Percentiles rank a stretch among this genome's conserved stretches.
These are phyloP conservation scores for Syrrhaptes paradoxus DNA, from an alignment of 2,113 vertebrate genomes.

Conservation along the genomic window DNA sequence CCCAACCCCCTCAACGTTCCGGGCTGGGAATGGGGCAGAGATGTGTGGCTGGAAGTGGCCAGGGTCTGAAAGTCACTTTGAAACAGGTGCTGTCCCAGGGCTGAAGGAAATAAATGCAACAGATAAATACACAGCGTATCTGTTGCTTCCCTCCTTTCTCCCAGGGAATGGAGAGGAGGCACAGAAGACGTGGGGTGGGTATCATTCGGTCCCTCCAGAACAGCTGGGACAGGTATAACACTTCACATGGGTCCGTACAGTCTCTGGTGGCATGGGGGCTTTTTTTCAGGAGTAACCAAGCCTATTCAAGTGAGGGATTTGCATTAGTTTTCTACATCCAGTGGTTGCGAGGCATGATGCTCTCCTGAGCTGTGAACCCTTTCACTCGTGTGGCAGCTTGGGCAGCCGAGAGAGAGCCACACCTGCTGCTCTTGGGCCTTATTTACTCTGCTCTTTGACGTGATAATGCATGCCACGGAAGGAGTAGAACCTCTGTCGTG, in stretches of 20 bases:
- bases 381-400: neutral
- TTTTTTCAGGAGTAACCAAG: neutral
- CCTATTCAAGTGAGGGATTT: accelerated
- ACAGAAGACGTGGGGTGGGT: neutral
- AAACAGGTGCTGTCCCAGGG: neutral
- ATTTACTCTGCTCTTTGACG: neutral
- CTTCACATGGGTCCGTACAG: neutral
- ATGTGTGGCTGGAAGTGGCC: neutral
- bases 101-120: neutral
- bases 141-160: neutral
- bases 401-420: neutral
- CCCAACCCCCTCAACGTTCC: no score
- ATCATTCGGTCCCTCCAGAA: neutral
- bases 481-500: neutral
- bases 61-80: neutral
- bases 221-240: neutral
- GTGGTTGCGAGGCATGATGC: neutral
- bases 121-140: accelerated
- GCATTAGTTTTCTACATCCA: accelerated
- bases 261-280: accelerated
- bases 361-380: neutral
- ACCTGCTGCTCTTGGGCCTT: neutral
- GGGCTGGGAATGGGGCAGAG: neutral
- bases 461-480: neutral
- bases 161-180: neutral